Conservation (phyloP, 2,113 vertebrate genomes). For the Microcebus lehilahytsara region DNA sequence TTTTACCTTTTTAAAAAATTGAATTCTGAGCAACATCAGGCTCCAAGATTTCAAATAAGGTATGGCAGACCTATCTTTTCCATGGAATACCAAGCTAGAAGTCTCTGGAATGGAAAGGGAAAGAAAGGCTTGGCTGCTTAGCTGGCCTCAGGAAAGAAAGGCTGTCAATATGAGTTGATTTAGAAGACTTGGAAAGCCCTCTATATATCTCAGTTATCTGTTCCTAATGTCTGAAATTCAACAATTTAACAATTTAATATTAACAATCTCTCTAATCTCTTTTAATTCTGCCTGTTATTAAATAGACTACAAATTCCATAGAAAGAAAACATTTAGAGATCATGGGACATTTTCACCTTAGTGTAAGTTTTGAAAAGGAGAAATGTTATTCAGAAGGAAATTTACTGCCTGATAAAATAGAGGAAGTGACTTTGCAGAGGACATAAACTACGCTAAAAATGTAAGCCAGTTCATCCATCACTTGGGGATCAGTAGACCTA, state of each 20-base stretch:
- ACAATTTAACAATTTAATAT: background rate
- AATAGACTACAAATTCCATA: background rate
- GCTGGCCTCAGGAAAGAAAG: background rate
- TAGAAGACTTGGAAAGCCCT: background rate
- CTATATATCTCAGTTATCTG: background rate
- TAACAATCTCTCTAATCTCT: background rate
- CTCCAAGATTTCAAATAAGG: background rate
- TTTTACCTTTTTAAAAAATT: background rate
- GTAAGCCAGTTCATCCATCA: background rate
- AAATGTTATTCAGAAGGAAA: background rate
- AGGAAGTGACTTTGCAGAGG: background rate
- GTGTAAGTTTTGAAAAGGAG: background rate
- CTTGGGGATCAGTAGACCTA: background rate
- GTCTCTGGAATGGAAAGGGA: background rate
- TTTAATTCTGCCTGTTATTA: background rate
- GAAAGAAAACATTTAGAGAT: background rate
- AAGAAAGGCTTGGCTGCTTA: background rate
- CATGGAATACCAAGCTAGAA: background rate
- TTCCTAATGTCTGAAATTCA: background rate
- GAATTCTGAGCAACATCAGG: slow-evolving; percentile 11
- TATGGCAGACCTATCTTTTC: background rate
- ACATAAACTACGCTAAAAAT: background rate
- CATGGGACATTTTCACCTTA: background rate
- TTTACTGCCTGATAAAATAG: background rate
- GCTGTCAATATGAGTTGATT: background rate